Evolutionary conservation across 2,888 invertebrate genomes (phyloP).

Genomic region (Ischnus inquisitorius): DNA sequence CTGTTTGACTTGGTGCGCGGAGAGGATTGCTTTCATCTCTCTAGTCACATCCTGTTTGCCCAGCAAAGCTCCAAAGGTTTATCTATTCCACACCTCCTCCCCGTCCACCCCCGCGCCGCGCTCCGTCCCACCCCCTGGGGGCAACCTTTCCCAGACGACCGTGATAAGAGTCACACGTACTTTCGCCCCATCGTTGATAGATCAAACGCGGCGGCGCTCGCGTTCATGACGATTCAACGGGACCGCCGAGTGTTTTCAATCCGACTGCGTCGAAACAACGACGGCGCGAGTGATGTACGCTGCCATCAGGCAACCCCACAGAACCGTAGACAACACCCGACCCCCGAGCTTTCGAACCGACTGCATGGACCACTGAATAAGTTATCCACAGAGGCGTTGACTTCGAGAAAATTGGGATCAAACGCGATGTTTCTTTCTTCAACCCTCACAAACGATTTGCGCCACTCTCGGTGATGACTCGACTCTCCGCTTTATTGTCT

Average conservation of each 20-base stretch:
- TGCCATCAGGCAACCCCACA: not conserved
- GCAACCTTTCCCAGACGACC: not conserved
- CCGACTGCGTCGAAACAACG: not conserved
- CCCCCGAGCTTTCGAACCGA: slow-evolving; percentile 26
- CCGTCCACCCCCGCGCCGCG: too few species aligned
- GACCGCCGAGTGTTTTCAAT: slow-evolving; percentile 10
- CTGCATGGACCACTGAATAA: slow-evolving; percentile 51
- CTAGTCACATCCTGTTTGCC: slow-evolving; percentile 45
- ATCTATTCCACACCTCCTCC: not conserved
- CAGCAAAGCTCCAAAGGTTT: slow-evolving; percentile 21
- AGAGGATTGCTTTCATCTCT: slow-evolving; percentile 35
- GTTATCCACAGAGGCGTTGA: slow-evolving; percentile 18
- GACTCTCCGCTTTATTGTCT: too few species aligned
- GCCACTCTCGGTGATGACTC: too few species aligned
- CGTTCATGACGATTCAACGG: slow-evolving; percentile 25
- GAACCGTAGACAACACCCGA: not conserved
- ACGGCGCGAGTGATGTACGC: not conserved
- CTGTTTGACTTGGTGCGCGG: slow-evolving; percentile 46
- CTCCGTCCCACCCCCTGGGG: too few species aligned
- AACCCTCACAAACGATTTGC: not conserved
- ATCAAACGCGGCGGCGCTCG: slow-evolving; percentile 44
- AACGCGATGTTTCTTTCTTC: not conserved
- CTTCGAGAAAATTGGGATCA: slow-evolving; percentile 10
- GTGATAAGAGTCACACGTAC: slow-evolving; percentile 36
- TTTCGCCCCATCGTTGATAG: slow-evolving; percentile 33